Conservation (phyloP, 2,797 vertebrate genomes). For the Centroberyx gerrardi region DNA sequence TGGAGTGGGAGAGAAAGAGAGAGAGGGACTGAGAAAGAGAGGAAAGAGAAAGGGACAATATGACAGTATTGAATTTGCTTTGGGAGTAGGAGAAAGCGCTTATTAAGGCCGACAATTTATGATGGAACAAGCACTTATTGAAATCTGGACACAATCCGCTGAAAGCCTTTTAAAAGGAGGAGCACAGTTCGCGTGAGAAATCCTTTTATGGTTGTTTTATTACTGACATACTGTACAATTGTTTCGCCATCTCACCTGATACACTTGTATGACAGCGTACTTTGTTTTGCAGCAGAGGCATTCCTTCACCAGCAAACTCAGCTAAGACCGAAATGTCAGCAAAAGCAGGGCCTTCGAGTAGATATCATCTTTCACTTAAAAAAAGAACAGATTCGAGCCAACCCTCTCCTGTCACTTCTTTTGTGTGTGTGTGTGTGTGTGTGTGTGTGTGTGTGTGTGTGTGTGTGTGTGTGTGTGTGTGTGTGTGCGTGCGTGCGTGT, state of each 20-base stretch:
- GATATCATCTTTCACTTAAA: not conserved
- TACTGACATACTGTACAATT: not conserved
- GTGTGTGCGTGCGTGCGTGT: not conserved
- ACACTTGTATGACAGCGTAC: not conserved
- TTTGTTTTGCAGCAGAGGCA: not conserved
- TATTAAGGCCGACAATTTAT: conserved; percentile 4
- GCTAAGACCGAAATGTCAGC: conserved; percentile 2
- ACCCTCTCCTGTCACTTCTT: not conserved
- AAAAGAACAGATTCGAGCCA: not conserved
- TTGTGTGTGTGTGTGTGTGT: conserved; percentile 1
- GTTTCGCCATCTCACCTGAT: not conserved
- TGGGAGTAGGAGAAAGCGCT: not conserved
- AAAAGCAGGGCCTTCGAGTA: conserved; percentile 10
- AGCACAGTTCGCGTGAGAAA: not conserved
- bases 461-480: conserved; percentile 1
- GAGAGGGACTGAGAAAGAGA: not conserved
- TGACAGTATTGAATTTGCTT: not conserved
- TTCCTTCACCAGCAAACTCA: not conserved
- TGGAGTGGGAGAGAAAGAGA: not conserved
- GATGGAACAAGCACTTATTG: not conserved
- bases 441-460: not conserved
- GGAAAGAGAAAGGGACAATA: not conserved
- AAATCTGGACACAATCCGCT: not conserved
- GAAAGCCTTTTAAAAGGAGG: conserved; percentile 6
- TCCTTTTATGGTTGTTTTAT: not conserved